These are phyloP conservation scores for Myopa tessellatipennis DNA, from an alignment of 2,888 invertebrate genomes.

Conservation along the genomic window DNA sequence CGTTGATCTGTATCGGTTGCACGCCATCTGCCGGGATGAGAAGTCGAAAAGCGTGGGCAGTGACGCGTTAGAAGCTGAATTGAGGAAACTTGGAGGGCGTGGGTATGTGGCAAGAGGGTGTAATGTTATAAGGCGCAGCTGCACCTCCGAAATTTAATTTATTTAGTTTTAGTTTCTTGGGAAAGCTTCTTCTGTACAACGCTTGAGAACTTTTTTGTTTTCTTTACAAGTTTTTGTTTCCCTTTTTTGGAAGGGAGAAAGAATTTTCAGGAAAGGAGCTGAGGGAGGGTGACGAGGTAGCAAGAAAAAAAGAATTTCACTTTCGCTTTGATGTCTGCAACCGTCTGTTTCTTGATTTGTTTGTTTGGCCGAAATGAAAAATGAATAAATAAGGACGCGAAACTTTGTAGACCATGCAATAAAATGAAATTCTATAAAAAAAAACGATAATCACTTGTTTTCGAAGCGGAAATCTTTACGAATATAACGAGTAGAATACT, in stretches of 20 bases:
- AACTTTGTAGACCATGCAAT: conserved; percentile 22
- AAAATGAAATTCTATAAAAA: conserved; percentile 16
- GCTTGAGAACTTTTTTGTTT: not conserved
- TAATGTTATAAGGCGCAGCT: too few relatives aligned
- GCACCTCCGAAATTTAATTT: conserved; percentile 26
- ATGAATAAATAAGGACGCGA: conserved; percentile 1
- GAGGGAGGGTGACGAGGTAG: not conserved
- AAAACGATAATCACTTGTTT: not conserved
- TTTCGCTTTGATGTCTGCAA: conserved; percentile 21
- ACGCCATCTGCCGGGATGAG: not conserved
- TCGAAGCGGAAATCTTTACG: too few relatives aligned
- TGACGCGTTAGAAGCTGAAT: too few relatives aligned
- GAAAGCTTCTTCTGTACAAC: not conserved
- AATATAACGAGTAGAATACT: too few relatives aligned
- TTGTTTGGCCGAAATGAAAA: not conserved
- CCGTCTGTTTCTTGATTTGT: not conserved
- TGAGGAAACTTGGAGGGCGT: too few relatives aligned
- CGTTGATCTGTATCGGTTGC: conserved; percentile 16
- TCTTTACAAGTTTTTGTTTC: not conserved
- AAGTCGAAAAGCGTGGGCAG: too few relatives aligned
- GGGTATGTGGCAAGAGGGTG: too few relatives aligned
- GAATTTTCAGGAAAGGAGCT: not conserved
- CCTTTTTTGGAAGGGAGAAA: not conserved
- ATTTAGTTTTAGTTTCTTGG: conserved; percentile 16
- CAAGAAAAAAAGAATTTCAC: conserved; percentile 14